phyloP scores from a whole-genome alignment of 37 sponge, comb jelly and placozoan species.

The Dysidea cf. avara region DNA sequence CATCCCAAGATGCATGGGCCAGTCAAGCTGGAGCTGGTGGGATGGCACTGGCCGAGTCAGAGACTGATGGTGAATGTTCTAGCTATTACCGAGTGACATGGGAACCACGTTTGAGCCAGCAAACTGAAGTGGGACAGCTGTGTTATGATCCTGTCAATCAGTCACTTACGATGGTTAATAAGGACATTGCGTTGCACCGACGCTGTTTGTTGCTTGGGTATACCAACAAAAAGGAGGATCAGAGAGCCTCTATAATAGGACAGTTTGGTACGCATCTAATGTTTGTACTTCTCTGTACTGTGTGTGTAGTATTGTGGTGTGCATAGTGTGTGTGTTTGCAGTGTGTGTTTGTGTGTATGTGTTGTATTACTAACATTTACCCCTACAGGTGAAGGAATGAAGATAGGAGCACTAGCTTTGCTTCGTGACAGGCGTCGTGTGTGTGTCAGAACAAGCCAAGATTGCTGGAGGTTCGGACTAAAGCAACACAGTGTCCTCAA shows the following conservation, averaged over 20 bases:
- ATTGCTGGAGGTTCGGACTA: constrained; percentile 46
- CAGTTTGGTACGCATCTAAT: constrained; percentile 48
- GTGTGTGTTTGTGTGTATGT: too few relatives aligned
- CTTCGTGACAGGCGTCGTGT: constrained; percentile 34
- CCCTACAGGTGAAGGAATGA: constrained; percentile 56
- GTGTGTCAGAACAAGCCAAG: constrained; percentile 33
- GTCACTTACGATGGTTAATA: constrained; percentile 42
- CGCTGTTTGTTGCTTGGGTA: constrained; percentile 56
- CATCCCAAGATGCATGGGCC: too few relatives aligned
- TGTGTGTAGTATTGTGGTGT: too few relatives aligned
- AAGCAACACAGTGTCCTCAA: constrained; percentile 33
- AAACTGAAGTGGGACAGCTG: constrained; percentile 17
- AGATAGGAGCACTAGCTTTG: constrained; percentile 58
- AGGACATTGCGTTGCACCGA: constrained; percentile 30
- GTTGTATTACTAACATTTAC: too few relatives aligned
- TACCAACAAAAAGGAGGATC: constrained; percentile 30
- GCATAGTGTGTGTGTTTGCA: too few relatives aligned
- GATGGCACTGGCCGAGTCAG: too few relatives aligned
- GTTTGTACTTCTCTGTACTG: not conserved
- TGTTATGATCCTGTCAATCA: constrained; percentile 21
- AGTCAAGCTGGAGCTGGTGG: too few relatives aligned
- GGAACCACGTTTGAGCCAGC: too few relatives aligned
- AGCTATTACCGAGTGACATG: too few relatives aligned
- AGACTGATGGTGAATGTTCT: too few relatives aligned
- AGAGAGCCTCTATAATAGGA: constrained; percentile 65